phyloP scores from a whole-genome alignment of 2,113 vertebrate species.

The Elephas maximus region DNA sequence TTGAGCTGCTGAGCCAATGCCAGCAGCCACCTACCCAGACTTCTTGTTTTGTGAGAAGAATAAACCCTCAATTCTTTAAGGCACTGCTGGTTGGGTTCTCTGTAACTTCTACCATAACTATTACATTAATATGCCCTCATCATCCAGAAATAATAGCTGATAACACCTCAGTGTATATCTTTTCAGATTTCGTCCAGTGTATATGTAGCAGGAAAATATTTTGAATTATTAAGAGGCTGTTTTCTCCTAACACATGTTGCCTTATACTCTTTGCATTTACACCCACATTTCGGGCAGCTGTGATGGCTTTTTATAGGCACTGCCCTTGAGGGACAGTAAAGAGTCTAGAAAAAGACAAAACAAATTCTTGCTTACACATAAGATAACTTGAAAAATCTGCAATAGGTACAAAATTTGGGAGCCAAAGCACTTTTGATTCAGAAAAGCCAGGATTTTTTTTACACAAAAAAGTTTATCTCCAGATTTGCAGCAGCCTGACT shows the following conservation, averaged over 20 bases:
- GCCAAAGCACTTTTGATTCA: neutral
- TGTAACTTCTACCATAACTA: neutral
- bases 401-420: slow-evolving; percentile 18
- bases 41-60: slow-evolving; percentile 40
- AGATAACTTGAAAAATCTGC: neutral
- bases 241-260: neutral
- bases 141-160: neutral
- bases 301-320: slow-evolving; percentile 27
- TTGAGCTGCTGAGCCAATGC: neutral
- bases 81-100: slow-evolving; percentile 8
- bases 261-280: neutral
- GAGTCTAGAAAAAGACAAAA: slow-evolving; percentile 42
- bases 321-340: neutral
- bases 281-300: neutral
- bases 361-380: neutral
- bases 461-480: neutral
- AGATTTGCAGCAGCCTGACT: slow-evolving; percentile 7
- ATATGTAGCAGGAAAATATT: neutral
- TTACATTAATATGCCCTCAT: neutral
- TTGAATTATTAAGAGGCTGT: slow-evolving; percentile 47
- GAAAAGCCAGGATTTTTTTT: neutral
- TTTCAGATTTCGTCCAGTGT: neutral
- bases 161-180: neutral
- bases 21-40: slow-evolving; percentile 30
- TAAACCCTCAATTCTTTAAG: slow-evolving; percentile 58